Evolutionary conservation across 2,888 invertebrate species (phyloP).

Genomic region (Chydorus sphaericus): DNA sequence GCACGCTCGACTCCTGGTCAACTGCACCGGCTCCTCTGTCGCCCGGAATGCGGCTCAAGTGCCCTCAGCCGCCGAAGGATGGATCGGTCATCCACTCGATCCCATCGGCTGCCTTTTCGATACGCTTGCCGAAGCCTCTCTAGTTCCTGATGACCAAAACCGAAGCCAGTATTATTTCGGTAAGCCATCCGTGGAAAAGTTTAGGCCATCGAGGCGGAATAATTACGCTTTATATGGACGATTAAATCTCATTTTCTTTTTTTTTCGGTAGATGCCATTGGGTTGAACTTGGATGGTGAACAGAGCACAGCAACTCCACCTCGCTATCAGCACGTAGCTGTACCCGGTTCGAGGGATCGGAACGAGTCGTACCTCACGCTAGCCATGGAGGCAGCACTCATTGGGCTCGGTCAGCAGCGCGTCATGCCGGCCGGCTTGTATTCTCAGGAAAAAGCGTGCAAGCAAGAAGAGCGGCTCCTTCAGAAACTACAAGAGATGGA

Average conservation of each 20-base stretch:
- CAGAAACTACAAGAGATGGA: constrained; percentile 59
- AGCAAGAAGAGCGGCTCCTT: constrained; percentile 63
- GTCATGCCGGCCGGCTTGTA: constrained; percentile 63
- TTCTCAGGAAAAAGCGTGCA: constrained; percentile 55
- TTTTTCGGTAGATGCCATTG: no score
- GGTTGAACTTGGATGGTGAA: constrained; percentile 23
- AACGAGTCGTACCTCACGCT: constrained; percentile 51
- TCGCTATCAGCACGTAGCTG: constrained; percentile 55
- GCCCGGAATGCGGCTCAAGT: constrained; percentile 25
- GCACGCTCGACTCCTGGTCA: constrained; percentile 11
- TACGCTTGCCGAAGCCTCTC: constrained; percentile 61
- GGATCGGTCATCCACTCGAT: constrained; percentile 65
- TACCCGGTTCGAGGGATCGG: constrained; percentile 55
- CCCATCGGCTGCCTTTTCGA: constrained; percentile 69
- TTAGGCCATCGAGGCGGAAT: no score
- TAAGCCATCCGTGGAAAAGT: no score
- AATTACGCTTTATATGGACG: no score
- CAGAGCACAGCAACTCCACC: constrained; percentile 29
- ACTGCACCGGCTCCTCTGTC: constrained; percentile 18
- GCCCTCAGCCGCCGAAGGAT: constrained; percentile 26
- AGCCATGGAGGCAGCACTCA: constrained; percentile 60
- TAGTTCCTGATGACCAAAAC: constrained; percentile 50
- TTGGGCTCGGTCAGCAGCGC: constrained; percentile 63
- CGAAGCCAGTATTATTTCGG: constrained; percentile 48
- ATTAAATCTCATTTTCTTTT: no score